These are phyloP conservation scores for Galaxea fascicularis DNA, from an alignment of 92 coral and sea anemone species.

Conservation along the genomic window DNA sequence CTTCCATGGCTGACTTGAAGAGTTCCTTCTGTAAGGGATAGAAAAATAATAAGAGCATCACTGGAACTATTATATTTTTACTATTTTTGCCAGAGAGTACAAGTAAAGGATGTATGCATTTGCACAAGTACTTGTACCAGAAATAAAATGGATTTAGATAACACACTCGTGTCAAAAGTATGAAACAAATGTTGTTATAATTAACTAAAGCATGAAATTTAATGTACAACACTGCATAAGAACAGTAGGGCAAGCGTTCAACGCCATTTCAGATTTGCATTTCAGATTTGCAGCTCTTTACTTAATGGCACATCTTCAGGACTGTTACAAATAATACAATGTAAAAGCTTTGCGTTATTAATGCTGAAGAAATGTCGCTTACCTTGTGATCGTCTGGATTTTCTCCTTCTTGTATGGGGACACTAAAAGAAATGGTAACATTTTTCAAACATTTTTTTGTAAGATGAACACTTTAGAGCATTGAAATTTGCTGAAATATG, in stretches of 20 bases:
- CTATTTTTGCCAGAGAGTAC: no score
- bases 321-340: no score
- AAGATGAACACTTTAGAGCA: background rate
- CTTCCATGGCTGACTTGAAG: slow-evolving; percentile 88
- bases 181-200: no score
- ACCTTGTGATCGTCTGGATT: slow-evolving; percentile 79
- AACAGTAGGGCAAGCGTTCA: no score
- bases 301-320: no score
- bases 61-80: background rate
- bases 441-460: background rate
- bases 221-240: background rate
- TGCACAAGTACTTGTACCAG: no score
- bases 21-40: slow-evolving; percentile 72
- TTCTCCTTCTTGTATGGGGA: slow-evolving; percentile 62
- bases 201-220: no score
- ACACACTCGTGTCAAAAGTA: background rate
- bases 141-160: background rate
- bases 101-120: no score
- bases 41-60: background rate
- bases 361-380: background rate
- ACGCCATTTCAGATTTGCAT: no score
- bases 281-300: no score
- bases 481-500: background rate
- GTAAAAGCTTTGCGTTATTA: background rate
- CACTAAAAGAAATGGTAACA: slow-evolving; percentile 42